Base-by-base conservation (phyloP, 1,140 invertebrate species). In the Patella vulgata region DNA sequence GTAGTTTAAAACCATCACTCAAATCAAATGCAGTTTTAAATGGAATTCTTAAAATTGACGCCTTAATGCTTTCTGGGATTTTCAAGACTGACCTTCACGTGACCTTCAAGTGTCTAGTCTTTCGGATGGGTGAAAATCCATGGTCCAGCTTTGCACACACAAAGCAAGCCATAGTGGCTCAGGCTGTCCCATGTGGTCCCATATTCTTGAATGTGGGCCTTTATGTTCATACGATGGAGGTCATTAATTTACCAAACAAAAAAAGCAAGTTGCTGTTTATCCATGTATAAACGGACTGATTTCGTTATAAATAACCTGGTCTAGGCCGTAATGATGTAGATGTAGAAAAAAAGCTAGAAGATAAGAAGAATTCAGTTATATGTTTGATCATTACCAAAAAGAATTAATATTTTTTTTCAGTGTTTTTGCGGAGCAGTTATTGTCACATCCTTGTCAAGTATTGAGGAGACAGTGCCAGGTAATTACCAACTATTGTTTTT, bases 391-490 rank as follows among this genome's bases (percentile, higher is more conserved):
- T n/a, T n/a, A n/a, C n/a, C n/a, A n/a, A n/a, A n/a, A n/a, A n/a
- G n/a, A n/a, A n/a, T n/a, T n/a, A n/a, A n/a, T n/a, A n/a, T 33
- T 46, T 60, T 59, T 59, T 63, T 66, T 23, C 63, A 70, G 71
- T 25, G 61, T 74, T 14, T 74, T 74, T 64, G 63, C 68, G 52
- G 71, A 74, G 42, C 71, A 74, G 59, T 56, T 74, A 11, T 33
- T 74, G 9, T 92, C 93, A 72, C 95, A 97, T 87, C 96, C 96
- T 36, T 97, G 96, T 82, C 88, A 96, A 73, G 94, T 97, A 0
- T 77, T 98, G 43, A 85, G 94, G 68, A 88, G 95, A 73, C 95
- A 97, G 85, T 97, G 95, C 84, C 96, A 98, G 88, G 92, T 94
- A 81, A 73, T 64, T 70, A 52, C 43, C 17, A 30, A 33, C 11